Percentiles rank a stretch among this genome's conserved stretches.
Conservation (phyloP, 2,888 invertebrate species). For the Sabellastarte sp. region DNA sequence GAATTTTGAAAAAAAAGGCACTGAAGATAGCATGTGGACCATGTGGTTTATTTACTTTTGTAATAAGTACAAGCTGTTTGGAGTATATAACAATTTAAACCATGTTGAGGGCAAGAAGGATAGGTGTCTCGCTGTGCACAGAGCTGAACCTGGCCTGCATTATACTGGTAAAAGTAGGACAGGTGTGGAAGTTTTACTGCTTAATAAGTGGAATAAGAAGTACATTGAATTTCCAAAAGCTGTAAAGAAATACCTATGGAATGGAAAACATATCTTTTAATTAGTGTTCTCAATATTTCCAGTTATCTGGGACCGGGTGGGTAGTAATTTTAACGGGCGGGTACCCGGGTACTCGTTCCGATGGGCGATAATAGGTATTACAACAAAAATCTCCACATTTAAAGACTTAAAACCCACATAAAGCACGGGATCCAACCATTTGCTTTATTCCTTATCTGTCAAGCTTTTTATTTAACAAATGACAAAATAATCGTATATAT, state of each 20-base stretch:
- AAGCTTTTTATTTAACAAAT: no score
- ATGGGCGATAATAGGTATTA: no score
- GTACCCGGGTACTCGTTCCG: no score
- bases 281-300: no score
- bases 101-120: constrained; percentile 7
- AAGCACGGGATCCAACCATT: no score
- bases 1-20: constrained; percentile 18
- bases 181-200: not conserved
- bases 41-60: constrained; percentile 47
- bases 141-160: constrained; percentile 41
- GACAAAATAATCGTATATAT: no score
- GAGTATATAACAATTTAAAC: constrained; percentile 34
- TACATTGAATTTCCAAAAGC: constrained; percentile 10
- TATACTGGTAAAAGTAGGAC: constrained; percentile 14
- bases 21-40: constrained; percentile 40
- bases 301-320: no score
- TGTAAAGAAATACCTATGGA: constrained; percentile 1
- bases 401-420: no score
- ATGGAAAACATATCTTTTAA: no score
- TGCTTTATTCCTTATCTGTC: no score
- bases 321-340: no score
- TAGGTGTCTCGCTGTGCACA: constrained; percentile 35
- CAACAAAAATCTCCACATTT: no score
- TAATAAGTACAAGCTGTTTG: constrained; percentile 28
- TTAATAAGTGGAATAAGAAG: constrained; percentile 12